These are phyloP conservation scores for Dromas ardeola DNA, from an alignment of 2,113 vertebrate species.

Conservation along the genomic window DNA sequence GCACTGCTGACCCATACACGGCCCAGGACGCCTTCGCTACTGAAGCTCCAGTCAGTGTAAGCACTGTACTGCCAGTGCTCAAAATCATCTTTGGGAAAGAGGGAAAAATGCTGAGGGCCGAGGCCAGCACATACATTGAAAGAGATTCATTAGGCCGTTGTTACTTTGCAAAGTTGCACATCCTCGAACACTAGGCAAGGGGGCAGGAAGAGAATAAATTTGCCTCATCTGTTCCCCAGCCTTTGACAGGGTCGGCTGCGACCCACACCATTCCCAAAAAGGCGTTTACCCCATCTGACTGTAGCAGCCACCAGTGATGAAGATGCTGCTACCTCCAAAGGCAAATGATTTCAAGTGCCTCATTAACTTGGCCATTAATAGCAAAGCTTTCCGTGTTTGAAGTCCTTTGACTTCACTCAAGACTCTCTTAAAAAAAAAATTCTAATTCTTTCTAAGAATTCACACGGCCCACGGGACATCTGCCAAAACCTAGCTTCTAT, in stretches of 20 bases:
- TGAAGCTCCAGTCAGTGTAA: too few relatives aligned
- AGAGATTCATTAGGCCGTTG: background rate
- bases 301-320: background rate
- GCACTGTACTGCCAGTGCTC: background rate
- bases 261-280: background rate
- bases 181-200: background rate
- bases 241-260: background rate
- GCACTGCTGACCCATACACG: fast-evolving
- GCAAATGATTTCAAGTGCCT: background rate
- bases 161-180: background rate
- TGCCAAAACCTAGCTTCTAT: background rate
- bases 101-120: background rate
- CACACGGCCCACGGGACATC: background rate
- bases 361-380: background rate
- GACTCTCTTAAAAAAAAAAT: too few relatives aligned
- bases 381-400: background rate
- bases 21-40: background rate
- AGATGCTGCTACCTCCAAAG: background rate
- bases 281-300: background rate
- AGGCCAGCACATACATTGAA: background rate
- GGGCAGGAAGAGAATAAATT: background rate
- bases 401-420: background rate
- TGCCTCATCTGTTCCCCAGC: background rate
- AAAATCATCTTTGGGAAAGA: background rate
- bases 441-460: background rate